phyloP scores from a whole-genome alignment of 1,140 invertebrate genomes.

The Anadara kagoshimensis region DNA sequence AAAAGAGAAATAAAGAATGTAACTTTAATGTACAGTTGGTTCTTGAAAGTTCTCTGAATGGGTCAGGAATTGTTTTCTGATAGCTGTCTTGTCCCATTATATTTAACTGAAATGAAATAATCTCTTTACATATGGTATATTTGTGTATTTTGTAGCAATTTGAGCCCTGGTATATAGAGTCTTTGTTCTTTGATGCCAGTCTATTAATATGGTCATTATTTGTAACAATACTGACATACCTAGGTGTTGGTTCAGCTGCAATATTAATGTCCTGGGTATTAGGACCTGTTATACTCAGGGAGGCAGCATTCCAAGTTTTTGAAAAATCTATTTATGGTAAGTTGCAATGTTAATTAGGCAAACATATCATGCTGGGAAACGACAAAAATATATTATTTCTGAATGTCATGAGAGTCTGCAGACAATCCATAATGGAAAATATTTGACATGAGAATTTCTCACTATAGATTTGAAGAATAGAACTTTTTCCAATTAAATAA shows the following conservation, averaged over 20 bases:
- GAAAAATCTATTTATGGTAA: conserved; percentile 37
- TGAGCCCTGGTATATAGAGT: conserved; percentile 77
- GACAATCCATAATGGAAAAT: not conserved
- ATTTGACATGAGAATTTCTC: too few species aligned
- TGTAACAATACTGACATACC: conserved; percentile 76
- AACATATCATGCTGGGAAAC: not conserved
- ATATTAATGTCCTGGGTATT: conserved; percentile 81
- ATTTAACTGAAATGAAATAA: not conserved
- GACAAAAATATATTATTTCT: not conserved
- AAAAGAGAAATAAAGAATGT: too few species aligned
- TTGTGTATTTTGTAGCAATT: conserved; percentile 49
- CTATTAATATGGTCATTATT: conserved; percentile 78
- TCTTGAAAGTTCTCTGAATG: not conserved
- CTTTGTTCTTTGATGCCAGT: conserved; percentile 80
- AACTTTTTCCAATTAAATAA: too few species aligned
- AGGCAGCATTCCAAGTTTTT: conserved; percentile 20
- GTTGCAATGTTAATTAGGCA: not conserved
- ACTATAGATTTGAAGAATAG: too few species aligned
- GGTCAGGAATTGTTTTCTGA: not conserved
- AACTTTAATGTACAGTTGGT: not conserved
- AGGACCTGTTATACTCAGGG: conserved; percentile 60
- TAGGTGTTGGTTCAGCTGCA: conserved; percentile 80
- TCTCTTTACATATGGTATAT: conserved; percentile 12
- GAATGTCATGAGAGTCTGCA: not conserved
- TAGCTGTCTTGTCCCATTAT: not conserved